These are phyloP conservation scores for Nettapus auritus DNA, from an alignment of 2,113 vertebrate genomes.

Conservation along the genomic window DNA sequence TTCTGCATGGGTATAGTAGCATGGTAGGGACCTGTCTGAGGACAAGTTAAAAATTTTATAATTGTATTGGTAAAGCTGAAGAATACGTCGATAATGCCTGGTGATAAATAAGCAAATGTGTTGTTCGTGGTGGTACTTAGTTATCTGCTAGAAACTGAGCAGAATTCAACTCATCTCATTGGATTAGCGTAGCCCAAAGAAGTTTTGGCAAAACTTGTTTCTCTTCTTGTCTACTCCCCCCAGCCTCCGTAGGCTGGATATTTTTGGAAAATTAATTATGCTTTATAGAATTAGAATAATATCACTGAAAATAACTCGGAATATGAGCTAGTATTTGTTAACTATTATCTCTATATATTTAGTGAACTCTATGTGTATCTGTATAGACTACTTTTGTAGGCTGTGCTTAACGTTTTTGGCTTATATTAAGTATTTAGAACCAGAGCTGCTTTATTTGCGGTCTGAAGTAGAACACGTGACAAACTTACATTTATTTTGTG, in stretches of 20 bases:
- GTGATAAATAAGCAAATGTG: background rate
- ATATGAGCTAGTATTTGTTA: constrained; percentile 19
- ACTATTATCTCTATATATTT: constrained; percentile 15
- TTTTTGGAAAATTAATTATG: constrained; percentile 57
- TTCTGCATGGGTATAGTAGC: background rate
- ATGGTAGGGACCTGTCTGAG: background rate
- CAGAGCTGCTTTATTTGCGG: constrained; percentile 22
- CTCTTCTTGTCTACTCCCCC: background rate
- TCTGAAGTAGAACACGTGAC: constrained; percentile 30
- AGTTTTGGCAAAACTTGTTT: constrained; percentile 34
- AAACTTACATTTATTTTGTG: constrained; percentile 35
- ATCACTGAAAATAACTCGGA: constrained; percentile 12
- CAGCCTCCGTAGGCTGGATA: constrained; percentile 3
- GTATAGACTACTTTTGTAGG: constrained; percentile 25
- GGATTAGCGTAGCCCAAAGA: background rate
- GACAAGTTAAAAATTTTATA: background rate
- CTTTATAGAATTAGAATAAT: constrained; percentile 30
- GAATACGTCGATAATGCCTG: accelerated
- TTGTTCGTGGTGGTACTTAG: background rate
- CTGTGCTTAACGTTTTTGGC: background rate
- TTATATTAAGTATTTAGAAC: constrained; percentile 31
- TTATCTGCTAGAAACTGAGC: background rate
- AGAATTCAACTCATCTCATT: background rate
- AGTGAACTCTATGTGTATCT: background rate
- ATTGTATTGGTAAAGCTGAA: background rate